phyloP scores from a whole-genome alignment of 2,888 invertebrate species.

The Carcina quercana region DNA sequence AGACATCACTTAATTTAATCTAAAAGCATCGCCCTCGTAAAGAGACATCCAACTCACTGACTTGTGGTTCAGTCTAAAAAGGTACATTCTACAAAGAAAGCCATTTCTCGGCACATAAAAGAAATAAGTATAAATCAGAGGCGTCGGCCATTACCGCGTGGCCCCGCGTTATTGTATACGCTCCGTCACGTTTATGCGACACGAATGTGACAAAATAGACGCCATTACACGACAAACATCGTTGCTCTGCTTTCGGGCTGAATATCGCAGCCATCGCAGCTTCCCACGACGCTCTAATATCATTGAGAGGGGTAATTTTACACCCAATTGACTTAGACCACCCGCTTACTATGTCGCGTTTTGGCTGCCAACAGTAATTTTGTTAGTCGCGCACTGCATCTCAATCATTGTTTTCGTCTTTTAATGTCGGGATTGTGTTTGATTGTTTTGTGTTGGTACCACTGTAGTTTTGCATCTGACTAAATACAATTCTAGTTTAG shows the following conservation, averaged over 20 bases:
- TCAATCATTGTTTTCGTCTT: slow-evolving; percentile 3
- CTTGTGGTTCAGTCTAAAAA: slow-evolving; percentile 39
- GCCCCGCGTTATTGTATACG: slow-evolving; percentile 55
- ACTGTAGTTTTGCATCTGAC: background rate
- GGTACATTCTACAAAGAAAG: slow-evolving; percentile 52
- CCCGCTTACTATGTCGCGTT: slow-evolving; percentile 5
- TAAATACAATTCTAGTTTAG: too few relatives aligned
- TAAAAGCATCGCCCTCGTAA: slow-evolving; percentile 34
- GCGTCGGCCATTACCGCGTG: slow-evolving; percentile 55
- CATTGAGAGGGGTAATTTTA: slow-evolving; percentile 29
- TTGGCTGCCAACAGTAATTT: slow-evolving; percentile 8
- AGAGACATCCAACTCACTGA: slow-evolving; percentile 30
- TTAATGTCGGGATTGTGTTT: background rate
- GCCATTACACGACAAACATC: slow-evolving; percentile 50
- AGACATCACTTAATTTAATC: slow-evolving; percentile 44
- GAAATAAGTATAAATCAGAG: slow-evolving; percentile 69
- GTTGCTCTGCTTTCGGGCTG: slow-evolving; percentile 26
- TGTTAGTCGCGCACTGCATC: slow-evolving; percentile 4
- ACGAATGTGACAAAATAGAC: slow-evolving; percentile 62
- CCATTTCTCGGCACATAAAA: slow-evolving; percentile 64
- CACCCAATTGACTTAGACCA: slow-evolving; percentile 24
- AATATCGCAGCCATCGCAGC: slow-evolving; percentile 20
- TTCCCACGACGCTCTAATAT: slow-evolving; percentile 15
- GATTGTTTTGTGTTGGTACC: background rate
- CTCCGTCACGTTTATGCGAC: slow-evolving; percentile 57